phyloP scores from a whole-genome alignment of 2,113 vertebrate genomes.

The Hypanus sabinus region DNA sequence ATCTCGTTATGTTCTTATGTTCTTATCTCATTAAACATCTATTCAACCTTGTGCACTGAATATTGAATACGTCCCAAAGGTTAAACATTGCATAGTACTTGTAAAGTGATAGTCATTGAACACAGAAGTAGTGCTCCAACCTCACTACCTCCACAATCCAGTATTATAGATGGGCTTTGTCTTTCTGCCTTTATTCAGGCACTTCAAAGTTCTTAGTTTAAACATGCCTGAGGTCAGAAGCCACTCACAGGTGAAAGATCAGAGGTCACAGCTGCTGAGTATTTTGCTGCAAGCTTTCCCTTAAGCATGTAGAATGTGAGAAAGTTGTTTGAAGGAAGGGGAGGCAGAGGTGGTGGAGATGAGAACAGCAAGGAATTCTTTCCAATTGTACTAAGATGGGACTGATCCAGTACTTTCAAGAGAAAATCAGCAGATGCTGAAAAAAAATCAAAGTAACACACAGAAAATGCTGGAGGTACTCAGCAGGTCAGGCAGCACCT shows the following conservation, averaged over 20 bases:
- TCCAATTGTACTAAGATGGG: not conserved
- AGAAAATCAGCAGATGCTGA: too few species aligned
- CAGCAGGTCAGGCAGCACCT: too few species aligned
- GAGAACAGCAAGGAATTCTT: not conserved
- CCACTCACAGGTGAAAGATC: not conserved
- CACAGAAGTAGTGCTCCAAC: not conserved
- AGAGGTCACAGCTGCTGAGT: constrained; percentile 29
- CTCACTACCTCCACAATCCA: not conserved
- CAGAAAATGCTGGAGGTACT: too few species aligned
- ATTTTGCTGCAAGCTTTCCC: not conserved
- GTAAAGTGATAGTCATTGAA: constrained; percentile 5
- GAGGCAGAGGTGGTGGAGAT: not conserved
- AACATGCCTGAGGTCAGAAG: not conserved
- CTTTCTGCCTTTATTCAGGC: not conserved
- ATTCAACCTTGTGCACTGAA: not conserved
- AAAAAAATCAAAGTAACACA: too few species aligned
- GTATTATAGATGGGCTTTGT: not conserved
- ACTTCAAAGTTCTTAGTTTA: not conserved
- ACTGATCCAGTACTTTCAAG: not conserved
- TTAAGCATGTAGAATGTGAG: not conserved
- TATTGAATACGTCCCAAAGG: not conserved
- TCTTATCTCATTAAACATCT: constrained; percentile 4
- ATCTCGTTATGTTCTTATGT: too few species aligned
- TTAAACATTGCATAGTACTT: not conserved
- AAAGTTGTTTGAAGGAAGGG: not conserved